Percentiles rank a stretch among this genome's conserved stretches.
These are phyloP conservation scores for Dinothrombium tinctorium DNA, from an alignment of 1,140 invertebrate species.

Conservation along the genomic window DNA sequence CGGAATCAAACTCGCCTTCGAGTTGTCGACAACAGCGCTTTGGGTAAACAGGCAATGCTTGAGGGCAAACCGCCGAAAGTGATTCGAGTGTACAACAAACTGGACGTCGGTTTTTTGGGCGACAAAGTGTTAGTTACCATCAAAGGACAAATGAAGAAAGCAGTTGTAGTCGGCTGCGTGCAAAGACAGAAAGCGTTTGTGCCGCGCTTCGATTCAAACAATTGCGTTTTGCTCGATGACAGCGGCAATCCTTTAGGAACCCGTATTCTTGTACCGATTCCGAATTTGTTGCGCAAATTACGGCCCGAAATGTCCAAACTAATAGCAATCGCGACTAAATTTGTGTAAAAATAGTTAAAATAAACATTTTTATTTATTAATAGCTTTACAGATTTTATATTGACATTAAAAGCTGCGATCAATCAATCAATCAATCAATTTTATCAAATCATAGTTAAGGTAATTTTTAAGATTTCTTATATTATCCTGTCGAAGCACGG, in stretches of 20 bases:
- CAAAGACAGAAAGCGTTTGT: constrained; percentile 53
- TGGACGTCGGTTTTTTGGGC: constrained; percentile 26
- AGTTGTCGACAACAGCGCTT: constrained; percentile 83
- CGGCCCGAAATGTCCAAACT: constrained; percentile 84
- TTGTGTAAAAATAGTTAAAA: too few species aligned
- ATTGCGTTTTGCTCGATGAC: constrained; percentile 85
- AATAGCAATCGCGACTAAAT: constrained; percentile 69
- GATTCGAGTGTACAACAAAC: constrained; percentile 27
- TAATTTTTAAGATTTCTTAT: too few species aligned
- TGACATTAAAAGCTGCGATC: too few species aligned
- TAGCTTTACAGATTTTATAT: too few species aligned
- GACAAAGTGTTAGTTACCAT: constrained; percentile 84
- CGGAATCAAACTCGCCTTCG: constrained; percentile 34
- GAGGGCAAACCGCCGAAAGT: constrained; percentile 65
- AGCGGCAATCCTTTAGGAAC: constrained; percentile 60
- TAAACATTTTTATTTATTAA: too few species aligned
- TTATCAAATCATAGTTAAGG: too few species aligned
- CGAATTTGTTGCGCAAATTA: constrained; percentile 62
- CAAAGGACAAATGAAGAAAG: constrained; percentile 88
- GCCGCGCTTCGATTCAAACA: constrained; percentile 87
- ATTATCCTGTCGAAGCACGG: too few species aligned
- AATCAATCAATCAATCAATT: too few species aligned
- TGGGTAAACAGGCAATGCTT: constrained; percentile 76
- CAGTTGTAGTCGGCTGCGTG: constrained; percentile 73
- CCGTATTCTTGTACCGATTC: constrained; percentile 79